These are phyloP conservation scores for Charadrius vociferus DNA, from an alignment of 2,113 vertebrate genomes.

Conservation along the genomic window DNA sequence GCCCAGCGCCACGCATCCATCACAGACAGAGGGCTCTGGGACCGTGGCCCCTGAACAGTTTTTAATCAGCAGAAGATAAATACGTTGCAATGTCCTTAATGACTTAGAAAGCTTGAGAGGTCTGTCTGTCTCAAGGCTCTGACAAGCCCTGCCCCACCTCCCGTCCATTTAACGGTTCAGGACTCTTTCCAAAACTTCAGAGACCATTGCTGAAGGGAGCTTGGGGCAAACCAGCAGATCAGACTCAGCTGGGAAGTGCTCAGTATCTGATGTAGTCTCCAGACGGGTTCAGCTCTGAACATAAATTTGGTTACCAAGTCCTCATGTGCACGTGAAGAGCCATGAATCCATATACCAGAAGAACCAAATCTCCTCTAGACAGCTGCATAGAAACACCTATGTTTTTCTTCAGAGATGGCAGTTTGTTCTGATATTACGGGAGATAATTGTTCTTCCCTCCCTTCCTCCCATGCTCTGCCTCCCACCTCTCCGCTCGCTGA, in stretches of 20 bases:
- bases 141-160: not conserved
- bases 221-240: not conserved
- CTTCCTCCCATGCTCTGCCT: not conserved
- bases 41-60: not conserved
- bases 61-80: not conserved
- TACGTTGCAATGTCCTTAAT: not conserved
- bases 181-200: not conserved
- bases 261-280: not conserved
- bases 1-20: not conserved
- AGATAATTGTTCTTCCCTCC: not conserved
- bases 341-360: not conserved
- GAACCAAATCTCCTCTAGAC: not conserved
- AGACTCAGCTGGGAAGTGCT: not conserved
- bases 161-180: not conserved
- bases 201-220: not conserved
- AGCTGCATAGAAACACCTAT: not conserved
- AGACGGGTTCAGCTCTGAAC: not conserved
- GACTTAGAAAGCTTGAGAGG: not conserved
- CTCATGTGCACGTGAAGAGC: not conserved
- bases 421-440: not conserved
- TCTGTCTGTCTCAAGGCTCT: not conserved
- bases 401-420: not conserved
- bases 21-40: not conserved
- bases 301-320: not conserved
- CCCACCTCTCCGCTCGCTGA: accelerated